Evolutionary conservation across 2,113 vertebrate genomes (phyloP).

Genomic region (Rissa tridactyla): DNA sequence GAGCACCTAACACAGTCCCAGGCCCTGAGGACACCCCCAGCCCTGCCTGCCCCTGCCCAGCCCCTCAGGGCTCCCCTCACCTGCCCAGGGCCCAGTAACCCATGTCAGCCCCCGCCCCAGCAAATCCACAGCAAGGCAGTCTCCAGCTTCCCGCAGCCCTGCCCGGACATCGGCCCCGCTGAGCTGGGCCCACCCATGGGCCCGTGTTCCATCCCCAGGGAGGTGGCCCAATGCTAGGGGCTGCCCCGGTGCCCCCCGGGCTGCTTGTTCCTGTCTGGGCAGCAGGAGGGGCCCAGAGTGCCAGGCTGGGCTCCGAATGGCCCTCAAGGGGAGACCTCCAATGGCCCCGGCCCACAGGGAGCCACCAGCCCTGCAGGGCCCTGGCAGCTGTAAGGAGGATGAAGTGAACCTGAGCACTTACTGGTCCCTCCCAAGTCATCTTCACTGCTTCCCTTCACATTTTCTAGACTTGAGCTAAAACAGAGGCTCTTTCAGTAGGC

Average conservation of each 20-base stretch:
- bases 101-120: background rate
- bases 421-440: background rate
- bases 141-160: background rate
- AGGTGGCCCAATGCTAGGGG: background rate
- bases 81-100: background rate
- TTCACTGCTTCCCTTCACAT: background rate
- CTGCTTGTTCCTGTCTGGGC: background rate
- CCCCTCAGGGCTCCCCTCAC: background rate
- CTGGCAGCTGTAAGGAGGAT: background rate
- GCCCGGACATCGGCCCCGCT: fast-evolving
- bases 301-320: background rate
- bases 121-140: fast-evolving
- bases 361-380: fast-evolving
- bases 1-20: too few species aligned
- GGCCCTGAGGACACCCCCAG: background rate
- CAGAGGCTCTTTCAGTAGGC: background rate
- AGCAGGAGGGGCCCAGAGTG: background rate
- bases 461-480: background rate
- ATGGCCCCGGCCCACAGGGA: background rate
- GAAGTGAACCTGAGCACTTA: fast-evolving
- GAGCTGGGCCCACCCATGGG: fast-evolving
- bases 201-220: too few species aligned
- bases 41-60: background rate
- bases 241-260: too few species aligned
- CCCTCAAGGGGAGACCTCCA: background rate